Evolutionary conservation across 2,888 invertebrate species (phyloP).

Genomic region (Lampropteryx suffumata): DNA sequence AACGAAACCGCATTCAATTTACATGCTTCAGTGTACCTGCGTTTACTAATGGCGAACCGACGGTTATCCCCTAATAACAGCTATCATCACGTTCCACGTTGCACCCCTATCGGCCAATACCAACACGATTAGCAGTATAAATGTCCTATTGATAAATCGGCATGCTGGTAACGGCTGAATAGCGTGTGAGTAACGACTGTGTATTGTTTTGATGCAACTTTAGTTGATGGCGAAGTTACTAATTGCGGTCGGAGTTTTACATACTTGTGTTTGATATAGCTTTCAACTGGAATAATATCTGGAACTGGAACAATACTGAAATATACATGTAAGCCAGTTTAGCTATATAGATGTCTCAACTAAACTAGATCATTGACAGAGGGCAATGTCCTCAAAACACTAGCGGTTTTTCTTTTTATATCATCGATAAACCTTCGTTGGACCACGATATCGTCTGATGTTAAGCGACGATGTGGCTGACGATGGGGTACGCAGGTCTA

Average conservation of each 20-base stretch:
- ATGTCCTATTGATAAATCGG: slow-evolving; percentile 78
- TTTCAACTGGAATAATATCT: too few relatives aligned
- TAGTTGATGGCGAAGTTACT: slow-evolving; percentile 10
- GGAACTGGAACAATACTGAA: too few relatives aligned
- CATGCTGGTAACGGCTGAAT: slow-evolving; percentile 75
- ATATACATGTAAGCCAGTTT: too few relatives aligned
- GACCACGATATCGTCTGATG: too few relatives aligned
- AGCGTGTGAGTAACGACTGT: slow-evolving; percentile 72
- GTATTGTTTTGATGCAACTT: slow-evolving; percentile 24
- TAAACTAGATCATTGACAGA: too few relatives aligned
- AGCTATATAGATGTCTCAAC: too few relatives aligned
- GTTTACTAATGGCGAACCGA: slow-evolving; percentile 10
- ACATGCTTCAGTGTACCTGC: slow-evolving; percentile 3
- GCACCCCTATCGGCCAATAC: slow-evolving; percentile 45
- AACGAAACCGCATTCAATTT: too few relatives aligned
- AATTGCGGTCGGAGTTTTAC: slow-evolving; percentile 1
- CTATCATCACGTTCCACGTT: slow-evolving; percentile 32
- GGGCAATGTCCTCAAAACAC: too few relatives aligned
- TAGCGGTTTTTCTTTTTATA: too few relatives aligned
- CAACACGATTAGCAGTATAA: slow-evolving; percentile 76
- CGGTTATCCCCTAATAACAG: slow-evolving; percentile 29
- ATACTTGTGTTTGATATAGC: not conserved
- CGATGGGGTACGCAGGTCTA: too few relatives aligned
- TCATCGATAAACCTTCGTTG: too few relatives aligned
- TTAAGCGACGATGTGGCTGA: too few relatives aligned